Percentiles rank a stretch among this genome's conserved stretches.
These are phyloP conservation scores for Sylvietta virens DNA, from an alignment of 2,113 vertebrate genomes.

Conservation along the genomic window DNA sequence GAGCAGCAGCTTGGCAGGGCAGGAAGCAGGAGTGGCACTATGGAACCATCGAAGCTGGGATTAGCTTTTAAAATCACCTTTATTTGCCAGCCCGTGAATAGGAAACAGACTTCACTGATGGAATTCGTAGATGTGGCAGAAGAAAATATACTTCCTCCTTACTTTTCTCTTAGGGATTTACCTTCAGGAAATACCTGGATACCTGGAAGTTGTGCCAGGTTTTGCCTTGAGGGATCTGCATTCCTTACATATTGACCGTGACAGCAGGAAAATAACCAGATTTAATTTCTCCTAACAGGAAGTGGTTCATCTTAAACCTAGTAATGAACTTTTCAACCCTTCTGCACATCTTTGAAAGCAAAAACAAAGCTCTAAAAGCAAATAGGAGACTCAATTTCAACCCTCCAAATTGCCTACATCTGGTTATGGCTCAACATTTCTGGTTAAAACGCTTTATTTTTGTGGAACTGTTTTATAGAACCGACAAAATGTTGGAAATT, in stretches of 20 bases:
- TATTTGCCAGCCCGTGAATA: not conserved
- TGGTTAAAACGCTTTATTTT: constrained; percentile 63
- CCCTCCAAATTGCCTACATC: constrained; percentile 53
- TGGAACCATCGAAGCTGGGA: fast-evolving
- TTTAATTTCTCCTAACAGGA: not conserved
- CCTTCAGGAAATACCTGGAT: not conserved
- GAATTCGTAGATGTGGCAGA: not conserved
- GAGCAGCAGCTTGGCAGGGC: not conserved
- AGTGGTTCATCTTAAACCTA: not conserved
- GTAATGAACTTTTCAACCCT: constrained; percentile 14
- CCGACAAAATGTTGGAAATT: constrained; percentile 49
- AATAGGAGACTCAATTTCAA: constrained; percentile 25
- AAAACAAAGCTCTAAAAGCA: constrained; percentile 43
- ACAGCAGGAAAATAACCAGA: not conserved
- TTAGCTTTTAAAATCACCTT: not conserved
- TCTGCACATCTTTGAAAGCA: not conserved
- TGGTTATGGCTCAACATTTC: constrained; percentile 56
- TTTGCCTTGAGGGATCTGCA: not conserved
- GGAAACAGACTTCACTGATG: not conserved
- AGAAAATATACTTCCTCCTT: not conserved
- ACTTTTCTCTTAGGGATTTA: not conserved
- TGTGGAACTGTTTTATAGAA: constrained; percentile 42
- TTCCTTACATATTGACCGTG: not conserved
- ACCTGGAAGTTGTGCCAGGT: not conserved
- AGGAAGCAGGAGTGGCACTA: not conserved